These are phyloP conservation scores for Cephus runcator DNA, from an alignment of 2,888 invertebrate species.

Conservation along the genomic window DNA sequence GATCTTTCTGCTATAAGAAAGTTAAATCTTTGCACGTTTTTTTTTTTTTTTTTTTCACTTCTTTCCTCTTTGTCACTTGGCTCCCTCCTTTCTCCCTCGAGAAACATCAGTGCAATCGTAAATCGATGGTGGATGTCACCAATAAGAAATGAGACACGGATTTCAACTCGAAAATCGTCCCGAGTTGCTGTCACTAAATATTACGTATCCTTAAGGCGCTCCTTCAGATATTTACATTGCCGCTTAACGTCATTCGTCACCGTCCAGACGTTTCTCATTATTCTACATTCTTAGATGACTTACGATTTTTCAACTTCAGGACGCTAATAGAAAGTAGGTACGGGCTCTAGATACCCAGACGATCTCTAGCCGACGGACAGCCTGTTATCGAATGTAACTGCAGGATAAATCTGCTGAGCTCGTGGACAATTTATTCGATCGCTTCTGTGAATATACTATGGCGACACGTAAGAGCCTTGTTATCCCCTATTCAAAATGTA, in stretches of 20 bases:
- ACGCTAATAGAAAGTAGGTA: background rate
- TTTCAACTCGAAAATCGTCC: background rate
- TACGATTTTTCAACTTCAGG: background rate
- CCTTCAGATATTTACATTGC: background rate
- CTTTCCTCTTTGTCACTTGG: background rate
- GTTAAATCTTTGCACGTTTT: background rate
- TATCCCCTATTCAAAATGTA: background rate
- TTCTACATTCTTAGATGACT: background rate
- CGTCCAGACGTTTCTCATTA: background rate
- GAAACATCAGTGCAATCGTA: background rate
- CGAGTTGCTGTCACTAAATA: background rate
- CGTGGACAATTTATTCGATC: background rate
- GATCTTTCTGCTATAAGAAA: background rate
- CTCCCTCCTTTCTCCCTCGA: background rate
- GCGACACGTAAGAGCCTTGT: background rate
- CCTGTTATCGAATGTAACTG: background rate
- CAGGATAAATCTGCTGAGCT: no score
- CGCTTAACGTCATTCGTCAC: background rate
- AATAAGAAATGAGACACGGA: background rate
- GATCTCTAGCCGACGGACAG: background rate
- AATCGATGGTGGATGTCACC: background rate
- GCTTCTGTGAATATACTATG: background rate
- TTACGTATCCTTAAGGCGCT: background rate
- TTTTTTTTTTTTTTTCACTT: background rate
- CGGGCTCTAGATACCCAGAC: background rate